Base-by-base conservation (phyloP, 2,888 invertebrate genomes). In the Standfussiana lucernea region DNA sequence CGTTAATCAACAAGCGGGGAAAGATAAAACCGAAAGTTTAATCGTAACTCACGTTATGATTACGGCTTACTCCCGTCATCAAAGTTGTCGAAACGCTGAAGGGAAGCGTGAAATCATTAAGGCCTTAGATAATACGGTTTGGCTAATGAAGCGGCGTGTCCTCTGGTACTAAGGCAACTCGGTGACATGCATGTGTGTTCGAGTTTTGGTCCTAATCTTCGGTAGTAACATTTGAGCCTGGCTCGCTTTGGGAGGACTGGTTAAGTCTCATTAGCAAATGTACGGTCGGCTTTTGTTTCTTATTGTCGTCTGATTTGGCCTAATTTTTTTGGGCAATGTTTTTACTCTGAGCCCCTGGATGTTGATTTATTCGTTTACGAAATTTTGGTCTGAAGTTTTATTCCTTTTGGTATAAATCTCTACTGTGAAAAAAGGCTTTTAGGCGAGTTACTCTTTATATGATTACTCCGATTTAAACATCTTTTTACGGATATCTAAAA, bases 51-150 rank as follows among this genome's bases (percentile, higher is more conserved):
- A 93, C 88, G 92, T 91, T 93, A 93, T 93, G 91, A 94, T 94
- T 93, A 93, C 92, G 87, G 86, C 90, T 87, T 84, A 80, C 90
- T 83, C 89, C 85, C 85, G 88, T 91, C 91, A 93, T 93, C 92
- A 92, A 92, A 93, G 85, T 92, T 90, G 90, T 88, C 88, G 90
- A 90, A 91, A 89, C 85, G 87, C 83, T 91, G 91, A 92, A 93
- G 91, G 92, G 92, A 92, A 93, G 93, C 93, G 94, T 93, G 93
- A 95, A 95, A 95, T 95, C 94, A 94, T 95, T 93, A 94, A 92
- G 91, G 92, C 91, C 91, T 89, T 90, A 92, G 92, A 94, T 95
- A 95, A 95, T 95, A 93, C 89, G 91, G 92, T 93, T 89, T 88
- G 90, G 90, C 92, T 95, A 95, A 95, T 95, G 93, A 95, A 95